Base-by-base conservation (phyloP, 2,888 invertebrate species). In the Epirrhoe alternata region DNA sequence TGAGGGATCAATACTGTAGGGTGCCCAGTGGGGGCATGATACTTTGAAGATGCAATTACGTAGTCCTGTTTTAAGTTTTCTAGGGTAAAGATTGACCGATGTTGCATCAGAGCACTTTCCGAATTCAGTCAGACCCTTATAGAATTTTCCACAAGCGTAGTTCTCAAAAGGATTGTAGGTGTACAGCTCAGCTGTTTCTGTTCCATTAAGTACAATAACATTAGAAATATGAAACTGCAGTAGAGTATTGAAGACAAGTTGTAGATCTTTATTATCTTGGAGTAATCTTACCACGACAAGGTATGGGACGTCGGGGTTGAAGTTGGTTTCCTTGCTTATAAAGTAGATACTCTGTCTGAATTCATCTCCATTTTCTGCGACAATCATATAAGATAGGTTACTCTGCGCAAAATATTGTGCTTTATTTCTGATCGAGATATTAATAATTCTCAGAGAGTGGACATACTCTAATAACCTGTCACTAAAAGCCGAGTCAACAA, bases 91-190 rank as follows among this genome's bases (percentile, higher is more conserved):
- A 53, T 78, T 53, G 0, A 63, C 35, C 0, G 68, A 58, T 45
- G n/a, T 45, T 2, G 68, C 7, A n/a, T 72, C 56, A 12, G 66
- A 69, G 67, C 89, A 89, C 60, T 77, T 71, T 6, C 89, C 90
- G 3, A 77, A 73, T 35, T 74, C 64, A 17, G 83, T 81, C 10
- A 89, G 68, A 33, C 74, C 68, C 3, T 75, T 72, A 62, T 83
- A 89, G 49, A 80, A 78, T 61, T 78, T 82, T n/a, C 90, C 90
- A 57, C 90, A 90, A 0, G 80, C 81, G 56, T 79, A 84, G 52
- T 89, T 84, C 61, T 85, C 82, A 51, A 80, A 89, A 0, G 89
- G 85, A 69, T 89, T 84, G 68, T 87, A 89, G 0, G 85, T 79
- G 64, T 82, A 88, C 12, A 89, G 50, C 1, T 84, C 69, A 6